Conservation (phyloP, 2,113 vertebrate species). For the Chelonoidis abingdonii region DNA sequence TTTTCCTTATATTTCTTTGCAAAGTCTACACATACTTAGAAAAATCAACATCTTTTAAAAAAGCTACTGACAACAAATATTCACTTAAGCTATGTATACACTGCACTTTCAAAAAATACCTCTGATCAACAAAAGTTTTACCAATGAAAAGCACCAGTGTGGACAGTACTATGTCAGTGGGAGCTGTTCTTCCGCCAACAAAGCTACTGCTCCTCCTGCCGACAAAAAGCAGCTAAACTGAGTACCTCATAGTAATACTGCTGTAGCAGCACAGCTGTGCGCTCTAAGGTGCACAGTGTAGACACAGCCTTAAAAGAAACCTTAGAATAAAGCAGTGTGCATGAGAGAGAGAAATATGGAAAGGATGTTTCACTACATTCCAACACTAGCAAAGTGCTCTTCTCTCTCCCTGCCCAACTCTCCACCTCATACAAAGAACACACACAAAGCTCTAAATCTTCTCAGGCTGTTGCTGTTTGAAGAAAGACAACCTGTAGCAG, state of each 20-base stretch:
- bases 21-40: not conserved
- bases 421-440: not conserved
- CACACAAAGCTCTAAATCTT: fast-evolving
- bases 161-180: too few species aligned
- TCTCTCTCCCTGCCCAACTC: not conserved
- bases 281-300: too few species aligned
- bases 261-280: too few species aligned
- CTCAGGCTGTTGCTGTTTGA: not conserved
- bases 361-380: fast-evolving
- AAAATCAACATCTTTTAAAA: not conserved
- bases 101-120: not conserved
- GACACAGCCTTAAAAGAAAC: not conserved
- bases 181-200: too few species aligned
- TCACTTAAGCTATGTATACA: too few species aligned
- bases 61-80: too few species aligned
- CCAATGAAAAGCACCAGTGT: too few species aligned
- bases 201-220: too few species aligned
- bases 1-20: not conserved
- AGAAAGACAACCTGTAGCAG: not conserved
- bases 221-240: too few species aligned
- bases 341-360: not conserved
- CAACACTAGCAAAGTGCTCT: not conserved
- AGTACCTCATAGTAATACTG: too few species aligned
- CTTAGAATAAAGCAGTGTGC: not conserved
- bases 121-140: too few species aligned